Percentiles rank a stretch among this genome's conserved stretches.
These are phyloP conservation scores for Halyomorpha halys DNA, from an alignment of 1,140 invertebrate species.

Conservation along the genomic window DNA sequence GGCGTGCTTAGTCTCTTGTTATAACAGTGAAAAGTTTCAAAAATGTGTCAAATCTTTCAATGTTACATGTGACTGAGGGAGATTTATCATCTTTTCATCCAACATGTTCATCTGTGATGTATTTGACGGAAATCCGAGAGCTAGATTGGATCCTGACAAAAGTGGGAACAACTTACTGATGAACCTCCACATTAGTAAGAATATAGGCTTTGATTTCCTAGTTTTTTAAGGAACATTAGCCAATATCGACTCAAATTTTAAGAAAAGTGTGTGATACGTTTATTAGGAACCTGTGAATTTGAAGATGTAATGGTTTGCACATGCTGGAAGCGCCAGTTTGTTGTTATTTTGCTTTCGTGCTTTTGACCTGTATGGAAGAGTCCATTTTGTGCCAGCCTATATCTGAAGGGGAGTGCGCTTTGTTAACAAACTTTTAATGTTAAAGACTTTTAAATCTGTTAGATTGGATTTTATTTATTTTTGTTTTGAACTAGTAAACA, in stretches of 20 bases:
- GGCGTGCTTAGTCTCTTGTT: conserved; percentile 21
- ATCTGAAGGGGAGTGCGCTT: conserved; percentile 24
- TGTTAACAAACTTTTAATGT: conserved; percentile 12
- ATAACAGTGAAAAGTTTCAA: conserved; percentile 20
- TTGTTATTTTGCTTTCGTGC: conserved; percentile 31
- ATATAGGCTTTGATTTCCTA: conserved; percentile 22
- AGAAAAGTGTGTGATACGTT: not conserved
- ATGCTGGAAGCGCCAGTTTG: conserved; percentile 27
- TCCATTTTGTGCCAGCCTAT: conserved; percentile 27
- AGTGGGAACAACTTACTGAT: conserved; percentile 7
- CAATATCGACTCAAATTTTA: conserved; percentile 9
- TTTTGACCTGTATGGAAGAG: conserved; percentile 30
- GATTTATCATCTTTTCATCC: not conserved
- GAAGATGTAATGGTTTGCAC: conserved; percentile 15
- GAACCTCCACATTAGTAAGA: conserved; percentile 7
- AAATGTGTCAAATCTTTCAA: conserved; percentile 1
- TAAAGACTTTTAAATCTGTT: conserved; percentile 10
- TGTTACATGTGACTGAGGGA: not conserved
- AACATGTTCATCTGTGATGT: not conserved
- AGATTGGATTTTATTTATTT: not conserved
- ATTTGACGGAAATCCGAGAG: not conserved
- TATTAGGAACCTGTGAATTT: conserved; percentile 5
- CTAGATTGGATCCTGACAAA: conserved; percentile 1
- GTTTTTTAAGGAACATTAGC: conserved; percentile 20
- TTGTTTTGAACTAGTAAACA: not conserved